phyloP scores from a whole-genome alignment of 2,888 invertebrate species.

The Frankliniella fusca region DNA sequence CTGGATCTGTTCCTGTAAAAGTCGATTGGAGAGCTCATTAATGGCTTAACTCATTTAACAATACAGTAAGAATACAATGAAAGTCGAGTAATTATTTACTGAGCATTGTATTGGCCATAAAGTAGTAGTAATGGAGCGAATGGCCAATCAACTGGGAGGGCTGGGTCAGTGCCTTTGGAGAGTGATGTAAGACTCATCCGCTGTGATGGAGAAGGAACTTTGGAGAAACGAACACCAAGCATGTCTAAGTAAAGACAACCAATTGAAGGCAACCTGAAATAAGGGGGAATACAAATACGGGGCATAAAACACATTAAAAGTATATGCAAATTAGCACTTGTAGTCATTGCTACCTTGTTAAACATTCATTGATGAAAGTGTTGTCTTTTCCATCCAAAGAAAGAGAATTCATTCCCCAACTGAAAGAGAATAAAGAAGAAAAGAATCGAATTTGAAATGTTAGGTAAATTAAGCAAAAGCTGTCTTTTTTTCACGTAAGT shows the following conservation, averaged over 20 bases:
- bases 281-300: neutral
- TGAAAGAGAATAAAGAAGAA: neutral
- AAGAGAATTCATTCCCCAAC: neutral
- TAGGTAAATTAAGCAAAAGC: neutral
- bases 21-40: too few relatives aligned
- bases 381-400: neutral
- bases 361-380: neutral
- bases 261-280: neutral
- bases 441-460: neutral
- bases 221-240: slow-evolving; percentile 6
- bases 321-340: neutral
- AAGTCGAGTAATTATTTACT: slow-evolving; percentile 44
- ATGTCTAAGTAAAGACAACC: neutral
- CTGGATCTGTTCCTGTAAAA: slow-evolving; percentile 34
- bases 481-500: neutral
- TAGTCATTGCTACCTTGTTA: neutral
- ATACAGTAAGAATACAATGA: neutral
- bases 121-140: slow-evolving; percentile 64
- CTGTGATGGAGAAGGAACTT: neutral
- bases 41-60: too few relatives aligned
- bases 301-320: neutral
- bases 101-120: slow-evolving; percentile 52
- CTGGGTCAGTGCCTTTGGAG: slow-evolving; percentile 50
- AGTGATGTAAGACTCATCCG: slow-evolving; percentile 34
- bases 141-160: slow-evolving; percentile 76